Conservation (phyloP, 2,797 vertebrate genomes). For the Poeciliopsis presidionis region DNA sequence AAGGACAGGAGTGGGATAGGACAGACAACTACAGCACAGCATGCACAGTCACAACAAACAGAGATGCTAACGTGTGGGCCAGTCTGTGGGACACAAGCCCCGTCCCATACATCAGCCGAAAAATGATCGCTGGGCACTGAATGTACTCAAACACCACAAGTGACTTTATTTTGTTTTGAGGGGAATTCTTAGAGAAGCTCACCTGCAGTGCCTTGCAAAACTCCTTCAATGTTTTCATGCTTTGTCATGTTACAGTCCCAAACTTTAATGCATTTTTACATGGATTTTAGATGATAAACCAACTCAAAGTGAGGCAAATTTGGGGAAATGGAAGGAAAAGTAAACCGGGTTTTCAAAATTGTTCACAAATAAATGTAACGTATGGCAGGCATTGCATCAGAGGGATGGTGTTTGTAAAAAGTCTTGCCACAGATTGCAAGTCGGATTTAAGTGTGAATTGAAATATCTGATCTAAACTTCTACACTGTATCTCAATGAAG, state of each 20-base stretch:
- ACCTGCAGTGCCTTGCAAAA: conserved; percentile 32
- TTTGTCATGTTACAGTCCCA: neutral
- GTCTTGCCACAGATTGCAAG: neutral
- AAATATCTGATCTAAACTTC: neutral
- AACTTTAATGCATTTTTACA: neutral
- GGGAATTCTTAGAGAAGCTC: conserved; percentile 46
- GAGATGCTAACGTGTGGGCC: conserved; percentile 50
- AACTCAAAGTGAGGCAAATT: neutral
- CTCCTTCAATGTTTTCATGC: neutral
- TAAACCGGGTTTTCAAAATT: neutral
- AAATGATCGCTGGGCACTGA: conserved; percentile 65
- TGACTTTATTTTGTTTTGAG: conserved; percentile 71
- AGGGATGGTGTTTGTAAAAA: neutral
- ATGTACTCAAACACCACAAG: conserved; percentile 81
- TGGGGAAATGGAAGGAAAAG: neutral
- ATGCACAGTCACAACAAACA: conserved; percentile 32
- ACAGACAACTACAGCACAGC: conserved; percentile 73
- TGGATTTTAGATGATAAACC: neutral
- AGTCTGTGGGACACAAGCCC: conserved; percentile 60
- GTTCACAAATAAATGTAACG: neutral
- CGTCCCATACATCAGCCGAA: conserved; percentile 44
- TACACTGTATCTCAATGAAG: neutral
- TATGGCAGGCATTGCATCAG: neutral
- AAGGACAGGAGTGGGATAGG: conserved; percentile 48
- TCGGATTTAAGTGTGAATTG: neutral